Percentiles rank a stretch among this genome's conserved stretches.
phyloP scores from a whole-genome alignment of 2,797 vertebrate species.

The Echeneis naucrates region DNA sequence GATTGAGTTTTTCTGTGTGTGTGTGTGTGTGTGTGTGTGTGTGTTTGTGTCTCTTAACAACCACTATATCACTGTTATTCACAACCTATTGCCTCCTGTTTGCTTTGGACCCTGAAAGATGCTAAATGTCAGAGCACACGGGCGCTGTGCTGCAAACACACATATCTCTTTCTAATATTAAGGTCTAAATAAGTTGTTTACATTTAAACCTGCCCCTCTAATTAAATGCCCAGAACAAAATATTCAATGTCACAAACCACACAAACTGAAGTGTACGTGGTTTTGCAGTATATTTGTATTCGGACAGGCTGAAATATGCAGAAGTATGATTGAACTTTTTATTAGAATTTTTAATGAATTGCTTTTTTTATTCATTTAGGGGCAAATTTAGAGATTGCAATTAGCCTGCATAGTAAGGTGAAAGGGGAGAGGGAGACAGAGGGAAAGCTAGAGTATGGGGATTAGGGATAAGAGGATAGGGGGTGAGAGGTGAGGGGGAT shows the following conservation, averaged over 20 bases:
- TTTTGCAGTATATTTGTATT: no score
- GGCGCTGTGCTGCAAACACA: background rate
- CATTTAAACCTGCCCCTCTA: constrained; percentile 20
- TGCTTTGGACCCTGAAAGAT: constrained; percentile 17
- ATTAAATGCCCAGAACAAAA: constrained; percentile 29
- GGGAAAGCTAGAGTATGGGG: no score
- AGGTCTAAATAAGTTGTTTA: constrained; percentile 40
- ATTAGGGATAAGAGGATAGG: no score
- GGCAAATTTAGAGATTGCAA: no score
- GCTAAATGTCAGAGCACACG: constrained; percentile 13
- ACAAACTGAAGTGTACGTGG: constrained; percentile 7
- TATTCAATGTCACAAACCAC: constrained; percentile 21
- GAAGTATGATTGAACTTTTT: no score
- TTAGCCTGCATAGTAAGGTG: no score
- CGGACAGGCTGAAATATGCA: no score
- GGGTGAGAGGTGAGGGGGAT: no score
- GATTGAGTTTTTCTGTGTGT: constrained; percentile 71
- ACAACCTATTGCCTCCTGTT: constrained; percentile 24
- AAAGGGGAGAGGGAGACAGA: no score
- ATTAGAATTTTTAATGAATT: no score
- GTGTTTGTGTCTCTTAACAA: constrained; percentile 50
- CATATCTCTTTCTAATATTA: constrained; percentile 2
- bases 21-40: constrained; percentile 48
- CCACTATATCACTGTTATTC: constrained; percentile 39
- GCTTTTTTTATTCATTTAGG: no score